Evolutionary conservation across 2,888 invertebrate genomes (phyloP), one percentile per base, ranked within the genome.

Genomic region (Clepsis dumicolana): DNA sequence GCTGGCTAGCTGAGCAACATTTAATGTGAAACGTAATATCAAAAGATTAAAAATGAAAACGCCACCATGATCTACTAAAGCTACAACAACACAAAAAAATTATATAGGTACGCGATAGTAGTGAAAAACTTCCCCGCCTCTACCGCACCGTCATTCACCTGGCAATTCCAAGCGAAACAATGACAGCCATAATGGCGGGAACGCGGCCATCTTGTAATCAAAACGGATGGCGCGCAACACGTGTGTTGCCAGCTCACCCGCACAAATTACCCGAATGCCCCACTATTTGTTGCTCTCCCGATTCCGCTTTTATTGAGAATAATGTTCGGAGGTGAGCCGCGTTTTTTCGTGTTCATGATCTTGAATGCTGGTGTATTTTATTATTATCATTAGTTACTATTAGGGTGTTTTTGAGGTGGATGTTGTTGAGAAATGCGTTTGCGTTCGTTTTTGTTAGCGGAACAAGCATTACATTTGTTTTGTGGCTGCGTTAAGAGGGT

Each of bases 311-410:
- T 71, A 70, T 74, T 73, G 73, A 77, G 81, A 78, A 74, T 77
- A 80, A 80, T 81, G 79, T 76, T 75, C 71, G 67, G 75, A 72
- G 72, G 71, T 72, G 74, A 70, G 76, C 69, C 74, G 73, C 65
- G 68, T 65, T 73, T 71, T 70, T 68, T 68, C 66, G 63, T 66
- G 69, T 74, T 72, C 74, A 73, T 71, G 73, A 77, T 75, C 76
- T 75, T 71, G 68, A 64, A 70, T 73, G 73, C 70, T 72, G 69
- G 65, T 66, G 62, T 57, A 71, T 70, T 62, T 72, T 68, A 73
- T 72, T 71, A 69, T 70, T 38, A 59, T 68, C 68, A 68, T 68
- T 59, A 68, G 63, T 68, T 64, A 63, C 67, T 44, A 67, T 67
- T 67, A 54, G 10, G 27, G 29, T 52, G 18, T 62, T 52, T 52